Conservation (phyloP, 1,140 invertebrate species). For the Eriosoma lanigerum region DNA sequence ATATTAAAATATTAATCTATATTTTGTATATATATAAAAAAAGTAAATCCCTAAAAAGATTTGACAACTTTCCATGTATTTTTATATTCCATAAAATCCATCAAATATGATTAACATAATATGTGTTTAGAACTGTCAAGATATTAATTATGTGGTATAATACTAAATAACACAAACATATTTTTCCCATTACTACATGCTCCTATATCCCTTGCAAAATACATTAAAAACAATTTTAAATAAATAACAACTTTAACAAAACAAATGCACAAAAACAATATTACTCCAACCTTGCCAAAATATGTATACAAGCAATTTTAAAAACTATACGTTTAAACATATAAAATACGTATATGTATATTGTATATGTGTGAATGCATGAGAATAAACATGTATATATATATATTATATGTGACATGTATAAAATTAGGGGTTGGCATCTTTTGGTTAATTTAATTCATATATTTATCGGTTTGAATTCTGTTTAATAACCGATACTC, state of each 20-base stretch:
- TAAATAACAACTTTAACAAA: conserved; percentile 48
- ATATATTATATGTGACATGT: background rate
- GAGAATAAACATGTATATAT: conserved; percentile 4
- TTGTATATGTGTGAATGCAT: background rate
- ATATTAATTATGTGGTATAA: conserved; percentile 28
- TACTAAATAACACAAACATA: background rate
- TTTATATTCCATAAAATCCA: background rate
- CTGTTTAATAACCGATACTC: conserved; percentile 11
- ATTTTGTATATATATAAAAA: background rate
- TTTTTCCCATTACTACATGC: background rate
- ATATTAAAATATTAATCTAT: conserved; percentile 14
- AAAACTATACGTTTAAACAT: background rate
- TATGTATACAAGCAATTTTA: background rate
- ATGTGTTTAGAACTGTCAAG: conserved; percentile 46
- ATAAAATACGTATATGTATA: background rate
- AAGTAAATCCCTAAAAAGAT: conserved; percentile 14
- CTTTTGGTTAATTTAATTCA: conserved; percentile 16
- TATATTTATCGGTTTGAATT: conserved; percentile 20
- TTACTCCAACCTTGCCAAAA: background rate
- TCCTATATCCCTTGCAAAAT: conserved; percentile 6
- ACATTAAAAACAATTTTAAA: conserved; percentile 16
- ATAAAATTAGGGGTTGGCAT: conserved; percentile 25
- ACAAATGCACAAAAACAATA: conserved; percentile 22
- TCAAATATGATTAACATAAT: conserved; percentile 30
- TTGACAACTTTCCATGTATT: background rate